Percentiles rank a stretch among this genome's conserved stretches.
phyloP scores from a whole-genome alignment of 1,140 invertebrate genomes.

The Dendroctonus ponderosae region DNA sequence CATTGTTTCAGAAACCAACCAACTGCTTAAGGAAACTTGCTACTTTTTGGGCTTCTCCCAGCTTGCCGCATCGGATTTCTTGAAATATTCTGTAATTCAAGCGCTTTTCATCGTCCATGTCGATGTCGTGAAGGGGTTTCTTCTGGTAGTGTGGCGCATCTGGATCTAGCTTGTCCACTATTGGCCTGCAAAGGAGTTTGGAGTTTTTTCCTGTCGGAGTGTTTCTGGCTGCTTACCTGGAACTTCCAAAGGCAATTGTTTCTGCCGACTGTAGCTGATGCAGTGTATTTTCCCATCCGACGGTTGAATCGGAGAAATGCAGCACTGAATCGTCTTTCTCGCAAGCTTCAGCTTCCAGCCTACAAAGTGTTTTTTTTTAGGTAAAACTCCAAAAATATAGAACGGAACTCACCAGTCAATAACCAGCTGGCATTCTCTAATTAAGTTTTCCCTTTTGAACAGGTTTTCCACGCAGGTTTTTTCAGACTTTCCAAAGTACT shows the following conservation, averaged over 20 bases:
- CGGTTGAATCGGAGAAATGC: constrained; percentile 72
- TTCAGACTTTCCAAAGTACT: constrained; percentile 55
- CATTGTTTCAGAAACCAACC: background rate
- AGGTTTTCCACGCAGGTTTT: constrained; percentile 62
- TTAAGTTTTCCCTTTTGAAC: constrained; percentile 63
- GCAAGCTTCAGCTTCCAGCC: constrained; percentile 75
- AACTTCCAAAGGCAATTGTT: constrained; percentile 57
- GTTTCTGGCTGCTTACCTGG: constrained; percentile 7
- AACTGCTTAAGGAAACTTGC: background rate
- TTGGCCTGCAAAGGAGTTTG: constrained; percentile 47
- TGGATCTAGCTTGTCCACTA: constrained; percentile 83
- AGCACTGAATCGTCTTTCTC: constrained; percentile 68
- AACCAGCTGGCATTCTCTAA: constrained; percentile 79
- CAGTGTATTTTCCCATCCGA: constrained; percentile 90
- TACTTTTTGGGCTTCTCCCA: constrained; percentile 75
- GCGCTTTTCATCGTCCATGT: constrained; percentile 82
- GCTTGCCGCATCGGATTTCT: constrained; percentile 80
- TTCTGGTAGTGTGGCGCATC: constrained; percentile 84
- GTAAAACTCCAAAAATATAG: background rate
- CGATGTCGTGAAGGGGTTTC: constrained; percentile 80
- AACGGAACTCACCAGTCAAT: constrained; percentile 71
- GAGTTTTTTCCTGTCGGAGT: too few species aligned
- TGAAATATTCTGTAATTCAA: constrained; percentile 67
- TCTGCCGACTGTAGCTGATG: constrained; percentile 66
- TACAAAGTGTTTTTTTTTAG: constrained; percentile 1